These are phyloP conservation scores for Nezara viridula DNA, from an alignment of 2,888 invertebrate species.

Conservation along the genomic window DNA sequence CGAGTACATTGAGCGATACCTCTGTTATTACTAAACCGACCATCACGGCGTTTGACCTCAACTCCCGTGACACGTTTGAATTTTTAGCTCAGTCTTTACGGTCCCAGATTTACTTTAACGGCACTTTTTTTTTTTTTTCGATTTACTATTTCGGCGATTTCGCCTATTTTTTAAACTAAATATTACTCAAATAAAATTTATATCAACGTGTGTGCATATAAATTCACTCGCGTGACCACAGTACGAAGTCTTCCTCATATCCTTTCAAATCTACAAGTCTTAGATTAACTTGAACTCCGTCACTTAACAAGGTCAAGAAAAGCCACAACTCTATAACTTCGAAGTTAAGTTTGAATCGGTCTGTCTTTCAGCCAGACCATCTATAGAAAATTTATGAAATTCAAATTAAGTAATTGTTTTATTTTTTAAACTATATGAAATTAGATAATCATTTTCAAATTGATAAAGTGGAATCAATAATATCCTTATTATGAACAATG, in stretches of 20 bases:
- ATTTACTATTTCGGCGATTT: background rate
- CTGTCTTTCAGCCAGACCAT: background rate
- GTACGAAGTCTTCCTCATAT: background rate
- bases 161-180: background rate
- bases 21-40: constrained; percentile 17
- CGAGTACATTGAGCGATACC: background rate
- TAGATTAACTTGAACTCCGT: background rate
- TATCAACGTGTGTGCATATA: background rate
- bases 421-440: background rate
- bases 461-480: background rate
- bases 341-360: background rate
- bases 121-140: background rate
- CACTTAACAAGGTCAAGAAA: background rate
- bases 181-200: too few species aligned
- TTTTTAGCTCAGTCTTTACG: background rate
- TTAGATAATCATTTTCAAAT: background rate
- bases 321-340: background rate
- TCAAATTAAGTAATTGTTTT: background rate
- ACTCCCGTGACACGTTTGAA: background rate
- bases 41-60: constrained; percentile 13
- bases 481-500: background rate
- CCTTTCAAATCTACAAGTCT: background rate
- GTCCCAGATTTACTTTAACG: background rate
- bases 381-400: background rate
- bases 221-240: background rate